A percentile compares a stretch with the other conserved stretches of the same genome.
These are phyloP conservation scores for Tupaia tana DNA, from an alignment of 2,113 vertebrate genomes.

Conservation along the genomic window DNA sequence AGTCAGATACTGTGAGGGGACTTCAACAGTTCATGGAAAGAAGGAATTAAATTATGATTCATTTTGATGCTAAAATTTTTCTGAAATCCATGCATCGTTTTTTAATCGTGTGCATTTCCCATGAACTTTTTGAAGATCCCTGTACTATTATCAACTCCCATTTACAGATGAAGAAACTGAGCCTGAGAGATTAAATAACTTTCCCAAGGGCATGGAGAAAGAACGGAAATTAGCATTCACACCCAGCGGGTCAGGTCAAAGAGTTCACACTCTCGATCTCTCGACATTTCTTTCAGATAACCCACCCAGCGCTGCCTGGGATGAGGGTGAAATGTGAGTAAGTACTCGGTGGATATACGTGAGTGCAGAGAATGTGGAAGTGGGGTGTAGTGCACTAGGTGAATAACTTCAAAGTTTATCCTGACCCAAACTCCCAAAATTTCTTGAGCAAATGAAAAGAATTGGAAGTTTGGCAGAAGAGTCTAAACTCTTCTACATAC, in stretches of 20 bases:
- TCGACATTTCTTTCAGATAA: rapidly evolving
- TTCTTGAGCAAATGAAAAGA: background rate
- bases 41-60: too few relatives aligned
- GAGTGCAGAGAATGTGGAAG: rapidly evolving
- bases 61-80: too few relatives aligned
- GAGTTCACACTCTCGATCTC: rapidly evolving
- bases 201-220: background rate
- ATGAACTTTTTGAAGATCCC: too few relatives aligned
- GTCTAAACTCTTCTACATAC: background rate
- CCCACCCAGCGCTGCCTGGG: background rate
- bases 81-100: too few relatives aligned
- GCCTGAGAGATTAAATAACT: background rate
- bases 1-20: too few relatives aligned
- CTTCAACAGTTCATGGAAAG: too few relatives aligned
- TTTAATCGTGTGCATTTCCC: too few relatives aligned
- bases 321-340: too few relatives aligned
- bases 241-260: too few relatives aligned
- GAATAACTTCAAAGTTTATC: background rate
- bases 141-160: background rate
- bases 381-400: rapidly evolving
- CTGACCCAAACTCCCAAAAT: background rate
- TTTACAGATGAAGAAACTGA: background rate
- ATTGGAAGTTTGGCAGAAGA: background rate
- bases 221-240: background rate
- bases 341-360: rapidly evolving